Evolutionary conservation across 2,797 vertebrate genomes (phyloP).

Genomic region (Xenopus petersii): DNA sequence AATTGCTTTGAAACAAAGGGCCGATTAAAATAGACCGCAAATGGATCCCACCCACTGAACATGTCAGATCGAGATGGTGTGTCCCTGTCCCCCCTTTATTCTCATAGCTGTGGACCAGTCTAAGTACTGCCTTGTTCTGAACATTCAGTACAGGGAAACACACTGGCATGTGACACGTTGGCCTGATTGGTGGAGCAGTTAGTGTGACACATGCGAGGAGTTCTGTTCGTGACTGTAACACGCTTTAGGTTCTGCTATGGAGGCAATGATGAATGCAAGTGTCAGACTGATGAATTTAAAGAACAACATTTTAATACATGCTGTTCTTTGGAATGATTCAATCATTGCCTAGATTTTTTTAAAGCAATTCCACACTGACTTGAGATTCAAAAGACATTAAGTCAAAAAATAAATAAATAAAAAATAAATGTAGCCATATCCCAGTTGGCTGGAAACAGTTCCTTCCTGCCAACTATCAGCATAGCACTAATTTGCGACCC

Average conservation of each 20-base stretch:
- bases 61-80: not conserved
- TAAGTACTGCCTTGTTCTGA: constrained; percentile 24
- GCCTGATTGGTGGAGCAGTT: constrained; percentile 10
- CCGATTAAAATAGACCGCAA: constrained; percentile 4
- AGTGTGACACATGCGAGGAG: constrained; percentile 17
- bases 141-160: constrained; percentile 31
- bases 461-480: too few relatives aligned
- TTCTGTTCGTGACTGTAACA: constrained; percentile 22
- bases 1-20: not conserved
- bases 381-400: too few relatives aligned
- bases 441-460: too few relatives aligned
- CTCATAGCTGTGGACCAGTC: constrained; percentile 10
- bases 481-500: too few relatives aligned
- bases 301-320: not conserved
- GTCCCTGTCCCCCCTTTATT: constrained; percentile 1
- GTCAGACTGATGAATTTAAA: not conserved
- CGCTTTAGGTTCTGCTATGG: not conserved
- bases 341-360: not conserved
- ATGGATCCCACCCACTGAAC: too few relatives aligned
- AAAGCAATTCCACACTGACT: too few relatives aligned
- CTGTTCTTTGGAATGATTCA: too few relatives aligned
- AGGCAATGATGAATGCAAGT: not conserved
- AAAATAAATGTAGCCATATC: too few relatives aligned
- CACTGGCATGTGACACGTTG: constrained; percentile 17
- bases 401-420: too few relatives aligned